Evolutionary conservation across 1,140 invertebrate genomes (phyloP).

Genomic region (Dreissena rostriformis): DNA sequence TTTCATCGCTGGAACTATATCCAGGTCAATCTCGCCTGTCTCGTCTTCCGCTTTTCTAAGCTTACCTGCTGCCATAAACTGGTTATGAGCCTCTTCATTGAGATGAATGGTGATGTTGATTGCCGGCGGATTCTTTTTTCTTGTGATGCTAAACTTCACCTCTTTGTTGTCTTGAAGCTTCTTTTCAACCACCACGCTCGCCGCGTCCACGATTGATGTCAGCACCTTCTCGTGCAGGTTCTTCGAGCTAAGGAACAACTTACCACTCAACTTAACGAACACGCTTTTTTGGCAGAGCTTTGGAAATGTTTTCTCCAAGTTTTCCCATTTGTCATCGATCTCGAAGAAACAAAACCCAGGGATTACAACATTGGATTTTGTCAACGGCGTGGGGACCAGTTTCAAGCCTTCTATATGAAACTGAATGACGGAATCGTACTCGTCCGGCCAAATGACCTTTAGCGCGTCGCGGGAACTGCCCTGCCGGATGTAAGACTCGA

Average conservation of each 20-base stretch:
- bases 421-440: slow-evolving; percentile 34
- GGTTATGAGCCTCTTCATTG: not conserved
- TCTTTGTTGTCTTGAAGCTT: not conserved
- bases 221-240: slow-evolving; percentile 33
- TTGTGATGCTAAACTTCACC: not conserved
- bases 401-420: slow-evolving; percentile 41
- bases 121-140: slow-evolving; percentile 2
- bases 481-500: slow-evolving; percentile 42
- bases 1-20: slow-evolving; percentile 27
- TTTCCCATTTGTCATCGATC: not conserved
- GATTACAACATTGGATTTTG: not conserved
- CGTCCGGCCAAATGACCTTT: slow-evolving; percentile 41
- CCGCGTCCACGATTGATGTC: slow-evolving; percentile 30
- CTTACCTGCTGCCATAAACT: not conserved
- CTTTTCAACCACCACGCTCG: not conserved
- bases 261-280: not conserved
- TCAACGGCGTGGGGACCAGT: not conserved
- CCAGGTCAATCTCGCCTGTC: slow-evolving; percentile 29
- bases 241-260: slow-evolving; percentile 15
- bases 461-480: slow-evolving; percentile 47
- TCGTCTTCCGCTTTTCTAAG: not conserved
- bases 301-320: slow-evolving; percentile 22
- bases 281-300: slow-evolving; percentile 16
- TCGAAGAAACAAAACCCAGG: slow-evolving; percentile 40
- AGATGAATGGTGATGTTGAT: not conserved